phyloP scores from a whole-genome alignment of 2,113 vertebrate species.

The Pipa parva region DNA sequence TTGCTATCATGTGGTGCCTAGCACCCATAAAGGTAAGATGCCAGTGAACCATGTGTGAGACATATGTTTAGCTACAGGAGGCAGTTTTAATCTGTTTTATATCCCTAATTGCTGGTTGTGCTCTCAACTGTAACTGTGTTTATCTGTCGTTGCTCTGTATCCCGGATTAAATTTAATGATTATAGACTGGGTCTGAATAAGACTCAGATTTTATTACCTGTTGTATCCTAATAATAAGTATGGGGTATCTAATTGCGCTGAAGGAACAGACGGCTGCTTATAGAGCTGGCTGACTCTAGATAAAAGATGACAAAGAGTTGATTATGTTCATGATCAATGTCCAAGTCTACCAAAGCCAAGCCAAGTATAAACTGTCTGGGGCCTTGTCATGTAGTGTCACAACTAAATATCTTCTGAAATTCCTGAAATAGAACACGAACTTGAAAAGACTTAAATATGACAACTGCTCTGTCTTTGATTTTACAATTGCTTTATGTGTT shows the following conservation, averaged over 20 bases:
- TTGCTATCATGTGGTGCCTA: no score
- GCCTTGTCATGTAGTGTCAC: not conserved
- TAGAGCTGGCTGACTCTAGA: slow-evolving; percentile 35
- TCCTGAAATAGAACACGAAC: no score
- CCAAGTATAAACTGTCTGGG: not conserved
- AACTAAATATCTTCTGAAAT: not conserved
- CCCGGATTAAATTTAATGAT: slow-evolving; percentile 39
- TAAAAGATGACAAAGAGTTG: slow-evolving; percentile 22
- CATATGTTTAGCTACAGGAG: slow-evolving; percentile 1
- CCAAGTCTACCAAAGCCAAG: not conserved
- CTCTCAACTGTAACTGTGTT: slow-evolving; percentile 35
- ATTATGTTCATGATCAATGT: slow-evolving; percentile 5
- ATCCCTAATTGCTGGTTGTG: slow-evolving; percentile 30
- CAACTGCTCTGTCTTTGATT: no score
- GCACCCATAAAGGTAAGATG: no score
- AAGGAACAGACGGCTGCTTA: slow-evolving; percentile 22
- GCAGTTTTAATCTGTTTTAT: slow-evolving; percentile 17
- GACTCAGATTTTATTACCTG: slow-evolving; percentile 38
- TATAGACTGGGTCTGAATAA: slow-evolving; percentile 25
- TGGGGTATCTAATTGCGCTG: slow-evolving; percentile 34
- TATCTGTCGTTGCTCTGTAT: slow-evolving; percentile 28
- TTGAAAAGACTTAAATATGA: no score
- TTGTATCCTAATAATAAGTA: slow-evolving; percentile 24
- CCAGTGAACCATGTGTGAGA: not conserved
- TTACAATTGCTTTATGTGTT: no score